A percentile compares a stretch with the other conserved stretches of the same genome.
Evolutionary conservation across 1,140 invertebrate genomes (phyloP).

Genomic region (Calosoma granatense): DNA sequence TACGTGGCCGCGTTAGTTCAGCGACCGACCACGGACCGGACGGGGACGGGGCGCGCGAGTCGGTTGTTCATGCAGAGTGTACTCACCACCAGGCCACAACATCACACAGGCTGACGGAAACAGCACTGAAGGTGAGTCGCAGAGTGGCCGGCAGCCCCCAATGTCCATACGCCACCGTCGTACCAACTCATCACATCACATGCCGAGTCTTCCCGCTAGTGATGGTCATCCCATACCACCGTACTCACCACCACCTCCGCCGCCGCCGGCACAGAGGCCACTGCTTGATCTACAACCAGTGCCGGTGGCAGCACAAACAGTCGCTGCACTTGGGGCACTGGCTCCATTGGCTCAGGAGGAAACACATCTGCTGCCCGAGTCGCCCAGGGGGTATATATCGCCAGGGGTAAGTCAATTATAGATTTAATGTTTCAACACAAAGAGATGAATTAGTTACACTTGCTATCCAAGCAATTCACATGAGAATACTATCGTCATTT

Average conservation of each 20-base stretch:
- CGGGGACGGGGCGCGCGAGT: neutral
- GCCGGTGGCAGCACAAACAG: neutral
- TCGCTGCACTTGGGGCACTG: slow-evolving; percentile 10
- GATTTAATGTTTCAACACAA: too few relatives aligned
- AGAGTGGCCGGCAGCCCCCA: slow-evolving; percentile 47
- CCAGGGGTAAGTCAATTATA: slow-evolving; percentile 31
- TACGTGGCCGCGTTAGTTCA: too few relatives aligned
- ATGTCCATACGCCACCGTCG: slow-evolving; percentile 27
- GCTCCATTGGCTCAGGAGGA: slow-evolving; percentile 33
- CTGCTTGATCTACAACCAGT: neutral
- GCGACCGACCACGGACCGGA: too few relatives aligned
- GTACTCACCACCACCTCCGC: slow-evolving; percentile 27
- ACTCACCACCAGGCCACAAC: slow-evolving; percentile 65
- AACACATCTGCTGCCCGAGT: slow-evolving; percentile 26
- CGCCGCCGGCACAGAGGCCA: slow-evolving; percentile 25
- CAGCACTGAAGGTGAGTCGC: slow-evolving; percentile 71
- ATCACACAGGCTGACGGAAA: slow-evolving; percentile 79
- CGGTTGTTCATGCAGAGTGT: slow-evolving; percentile 15
- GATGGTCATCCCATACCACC: slow-evolving; percentile 36
- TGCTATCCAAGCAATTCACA: too few relatives aligned
- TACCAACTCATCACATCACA: slow-evolving; percentile 49
- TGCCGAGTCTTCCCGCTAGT: slow-evolving; percentile 43
- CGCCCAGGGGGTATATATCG: slow-evolving; percentile 30
- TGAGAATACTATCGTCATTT: too few relatives aligned
- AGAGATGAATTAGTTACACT: too few relatives aligned